Evolutionary conservation across 2,797 vertebrate genomes (phyloP).

Genomic region (Holocentrus rufus): DNA sequence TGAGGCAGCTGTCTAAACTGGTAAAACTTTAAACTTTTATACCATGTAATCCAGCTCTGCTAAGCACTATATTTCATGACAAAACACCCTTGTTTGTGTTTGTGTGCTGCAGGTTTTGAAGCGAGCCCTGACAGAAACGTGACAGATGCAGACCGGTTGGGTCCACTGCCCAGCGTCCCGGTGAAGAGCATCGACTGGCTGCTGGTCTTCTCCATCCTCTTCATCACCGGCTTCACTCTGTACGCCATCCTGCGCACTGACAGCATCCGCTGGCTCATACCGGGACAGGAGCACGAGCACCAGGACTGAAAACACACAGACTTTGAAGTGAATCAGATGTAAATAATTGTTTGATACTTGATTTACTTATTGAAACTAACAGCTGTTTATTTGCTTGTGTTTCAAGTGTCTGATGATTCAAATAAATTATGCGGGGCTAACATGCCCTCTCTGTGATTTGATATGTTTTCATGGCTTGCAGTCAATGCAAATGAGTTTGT

Average conservation of each 20-base stretch:
- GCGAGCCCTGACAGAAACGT: conserved; percentile 82
- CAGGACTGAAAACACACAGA: conserved; percentile 82
- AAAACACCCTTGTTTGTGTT: background rate
- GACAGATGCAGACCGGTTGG: conserved; percentile 83
- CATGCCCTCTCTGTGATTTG: background rate
- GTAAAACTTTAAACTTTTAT: background rate
- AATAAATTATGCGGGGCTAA: conserved; percentile 11
- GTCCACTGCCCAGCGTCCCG: conserved; percentile 88
- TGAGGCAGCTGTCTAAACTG: no score
- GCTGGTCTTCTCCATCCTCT: conserved; percentile 93
- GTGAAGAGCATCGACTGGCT: conserved; percentile 93
- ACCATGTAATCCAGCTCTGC: no score
- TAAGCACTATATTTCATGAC: background rate
- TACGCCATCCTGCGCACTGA: conserved; percentile 92
- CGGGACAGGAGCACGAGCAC: conserved; percentile 95
- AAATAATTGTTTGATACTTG: conserved; percentile 11
- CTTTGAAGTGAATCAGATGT: conserved; percentile 14
- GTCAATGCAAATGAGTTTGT: no score
- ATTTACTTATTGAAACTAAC: conserved; percentile 8
- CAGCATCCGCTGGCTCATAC: conserved; percentile 94
- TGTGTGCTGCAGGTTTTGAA: conserved; percentile 87
- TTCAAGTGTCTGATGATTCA: conserved; percentile 35
- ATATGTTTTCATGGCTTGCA: background rate
- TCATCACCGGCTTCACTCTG: conserved; percentile 88
- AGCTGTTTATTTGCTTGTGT: conserved; percentile 27